phyloP scores from a whole-genome alignment of 2,797 vertebrate species.

The Stomatorhinus walkeri region DNA sequence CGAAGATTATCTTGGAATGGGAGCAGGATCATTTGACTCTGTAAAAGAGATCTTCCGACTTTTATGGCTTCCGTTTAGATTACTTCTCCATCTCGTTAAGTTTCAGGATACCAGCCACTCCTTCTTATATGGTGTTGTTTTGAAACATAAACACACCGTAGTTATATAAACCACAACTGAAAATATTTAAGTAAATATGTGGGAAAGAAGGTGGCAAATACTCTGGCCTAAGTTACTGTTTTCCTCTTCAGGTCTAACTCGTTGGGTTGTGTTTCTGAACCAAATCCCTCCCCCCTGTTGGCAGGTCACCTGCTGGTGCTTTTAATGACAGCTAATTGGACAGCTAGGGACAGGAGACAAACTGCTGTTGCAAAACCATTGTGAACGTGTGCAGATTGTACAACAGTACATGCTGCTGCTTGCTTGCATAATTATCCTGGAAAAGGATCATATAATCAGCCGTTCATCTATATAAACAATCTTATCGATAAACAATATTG shows the following conservation, averaged over 20 bases:
- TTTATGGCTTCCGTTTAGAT: background rate
- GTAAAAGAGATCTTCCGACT: background rate
- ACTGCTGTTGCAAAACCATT: conserved; percentile 30
- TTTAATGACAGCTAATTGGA: conserved; percentile 42
- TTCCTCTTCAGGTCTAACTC: conserved; percentile 24
- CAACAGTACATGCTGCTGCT: conserved; percentile 43
- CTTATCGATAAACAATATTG: conserved; percentile 14
- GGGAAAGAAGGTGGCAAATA: background rate
- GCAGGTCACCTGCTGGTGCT: conserved; percentile 37
- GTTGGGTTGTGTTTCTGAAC: conserved; percentile 37
- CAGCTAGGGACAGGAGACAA: conserved; percentile 36
- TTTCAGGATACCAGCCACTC: background rate
- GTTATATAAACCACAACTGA: conserved; percentile 11
- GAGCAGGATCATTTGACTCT: background rate
- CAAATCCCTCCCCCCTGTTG: conserved; percentile 35
- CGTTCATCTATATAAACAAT: conserved; percentile 42
- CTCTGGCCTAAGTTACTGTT: background rate
- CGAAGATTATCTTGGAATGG: background rate
- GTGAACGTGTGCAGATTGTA: conserved; percentile 27
- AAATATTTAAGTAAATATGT: background rate
- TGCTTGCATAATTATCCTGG: conserved; percentile 41
- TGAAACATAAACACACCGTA: background rate
- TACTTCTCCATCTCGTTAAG: background rate
- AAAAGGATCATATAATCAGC: conserved; percentile 39
- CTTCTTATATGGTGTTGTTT: background rate